Evolutionary conservation across 2,888 invertebrate species (phyloP).

Genomic region (Cynaeus angustus): DNA sequence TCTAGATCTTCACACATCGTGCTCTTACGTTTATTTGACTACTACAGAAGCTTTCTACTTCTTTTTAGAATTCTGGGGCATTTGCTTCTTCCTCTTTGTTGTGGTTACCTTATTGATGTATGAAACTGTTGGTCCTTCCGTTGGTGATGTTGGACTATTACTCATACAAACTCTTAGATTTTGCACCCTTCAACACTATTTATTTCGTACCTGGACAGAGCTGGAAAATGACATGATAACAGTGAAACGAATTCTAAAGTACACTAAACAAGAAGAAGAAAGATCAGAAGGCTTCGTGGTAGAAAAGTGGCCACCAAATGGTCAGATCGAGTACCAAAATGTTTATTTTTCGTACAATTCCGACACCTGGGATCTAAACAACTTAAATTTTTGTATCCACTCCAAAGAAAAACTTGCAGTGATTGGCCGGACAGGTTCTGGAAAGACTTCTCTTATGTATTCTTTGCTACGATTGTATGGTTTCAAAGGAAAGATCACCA

Average conservation of each 20-base stretch:
- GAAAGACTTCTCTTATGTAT: slow-evolving; percentile 80
- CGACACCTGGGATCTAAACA: slow-evolving; percentile 62
- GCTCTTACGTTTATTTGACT: neutral
- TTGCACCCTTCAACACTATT: neutral
- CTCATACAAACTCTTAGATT: neutral
- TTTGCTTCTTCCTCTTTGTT: neutral
- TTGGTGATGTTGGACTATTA: neutral
- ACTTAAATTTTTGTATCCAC: slow-evolving; percentile 79
- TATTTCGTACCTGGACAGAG: slow-evolving; percentile 60
- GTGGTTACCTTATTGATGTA: too few relatives aligned
- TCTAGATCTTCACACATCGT: neutral
- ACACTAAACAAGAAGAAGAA: slow-evolving; percentile 69
- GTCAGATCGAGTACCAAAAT: slow-evolving; percentile 69
- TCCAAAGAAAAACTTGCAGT: slow-evolving; percentile 84
- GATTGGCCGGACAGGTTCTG: slow-evolving; percentile 89
- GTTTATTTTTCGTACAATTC: neutral
- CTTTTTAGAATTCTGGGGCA: neutral
- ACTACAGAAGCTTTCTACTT: neutral
- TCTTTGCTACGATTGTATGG: slow-evolving; percentile 81
- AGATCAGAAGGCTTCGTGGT: slow-evolving; percentile 65
- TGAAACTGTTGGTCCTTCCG: neutral
- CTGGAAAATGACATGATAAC: slow-evolving; percentile 87
- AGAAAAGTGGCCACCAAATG: slow-evolving; percentile 80
- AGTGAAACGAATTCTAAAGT: slow-evolving; percentile 84
- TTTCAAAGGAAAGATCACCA: slow-evolving; percentile 74